phyloP scores from a whole-genome alignment of 2,113 vertebrate species.

The Syngnathoides biaculeatus region DNA sequence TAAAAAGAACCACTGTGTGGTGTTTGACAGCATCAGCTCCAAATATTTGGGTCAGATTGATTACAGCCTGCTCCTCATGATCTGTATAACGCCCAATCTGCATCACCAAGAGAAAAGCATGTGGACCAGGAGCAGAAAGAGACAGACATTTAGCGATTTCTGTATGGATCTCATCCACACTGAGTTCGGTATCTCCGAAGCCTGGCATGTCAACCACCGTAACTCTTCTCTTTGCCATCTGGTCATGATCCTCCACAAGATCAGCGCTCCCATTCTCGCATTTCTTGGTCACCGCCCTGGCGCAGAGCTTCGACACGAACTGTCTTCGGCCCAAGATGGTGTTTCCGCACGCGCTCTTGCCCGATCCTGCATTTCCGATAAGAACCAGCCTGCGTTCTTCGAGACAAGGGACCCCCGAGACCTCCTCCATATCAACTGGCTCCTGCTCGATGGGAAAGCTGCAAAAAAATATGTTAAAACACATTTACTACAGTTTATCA shows the following conservation, averaged over 20 bases:
- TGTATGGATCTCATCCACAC: constrained; percentile 42
- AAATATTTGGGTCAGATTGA: constrained; percentile 61
- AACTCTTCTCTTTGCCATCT: constrained; percentile 32
- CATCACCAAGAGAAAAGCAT: constrained; percentile 73
- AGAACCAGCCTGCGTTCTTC: constrained; percentile 72
- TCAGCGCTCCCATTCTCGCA: constrained; percentile 56
- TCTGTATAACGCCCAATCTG: constrained; percentile 72
- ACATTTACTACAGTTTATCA: background rate
- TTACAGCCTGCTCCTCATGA: constrained; percentile 48
- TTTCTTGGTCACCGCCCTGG: constrained; percentile 65
- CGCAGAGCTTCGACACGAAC: constrained; percentile 65
- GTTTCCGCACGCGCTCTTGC: constrained; percentile 76
- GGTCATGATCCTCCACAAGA: constrained; percentile 14
- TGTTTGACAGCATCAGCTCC: constrained; percentile 57
- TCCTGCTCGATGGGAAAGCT: background rate
- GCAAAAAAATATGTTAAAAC: background rate
- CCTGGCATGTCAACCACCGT: constrained; percentile 73
- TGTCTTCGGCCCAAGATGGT: constrained; percentile 67
- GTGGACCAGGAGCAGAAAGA: constrained; percentile 67
- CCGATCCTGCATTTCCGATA: constrained; percentile 71
- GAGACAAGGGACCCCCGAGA: constrained; percentile 7
- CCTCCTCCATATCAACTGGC: constrained; percentile 1
- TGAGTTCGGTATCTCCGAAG: constrained; percentile 71
- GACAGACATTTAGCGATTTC: constrained; percentile 70
- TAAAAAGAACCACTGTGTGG: constrained; percentile 74